phyloP scores from a whole-genome alignment of 2,797 vertebrate species.

The Pseudotriccus pelzelni region DNA sequence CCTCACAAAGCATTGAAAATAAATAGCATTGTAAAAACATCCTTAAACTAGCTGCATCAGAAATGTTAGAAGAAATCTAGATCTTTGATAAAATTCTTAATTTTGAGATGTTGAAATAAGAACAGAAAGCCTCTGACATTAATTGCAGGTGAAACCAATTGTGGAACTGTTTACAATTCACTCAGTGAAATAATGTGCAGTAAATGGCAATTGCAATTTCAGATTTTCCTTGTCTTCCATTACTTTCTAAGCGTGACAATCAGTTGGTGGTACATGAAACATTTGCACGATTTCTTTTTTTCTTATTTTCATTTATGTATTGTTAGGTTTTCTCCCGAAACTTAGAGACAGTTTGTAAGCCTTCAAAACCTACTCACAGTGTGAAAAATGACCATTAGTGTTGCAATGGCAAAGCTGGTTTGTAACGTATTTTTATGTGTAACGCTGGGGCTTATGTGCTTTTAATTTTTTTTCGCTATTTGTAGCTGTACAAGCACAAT shows the following conservation, averaged over 20 bases:
- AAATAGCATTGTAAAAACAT: neutral
- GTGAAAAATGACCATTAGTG: neutral
- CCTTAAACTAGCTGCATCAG: neutral
- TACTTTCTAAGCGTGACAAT: neutral
- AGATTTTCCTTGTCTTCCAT: neutral
- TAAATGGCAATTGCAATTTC: neutral
- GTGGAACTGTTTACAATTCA: neutral
- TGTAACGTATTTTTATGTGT: neutral
- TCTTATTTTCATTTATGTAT: neutral
- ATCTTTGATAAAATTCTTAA: neutral
- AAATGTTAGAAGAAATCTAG: neutral
- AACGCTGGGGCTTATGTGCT: neutral
- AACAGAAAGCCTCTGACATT: neutral
- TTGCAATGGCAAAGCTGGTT: neutral
- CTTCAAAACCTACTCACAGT: neutral
- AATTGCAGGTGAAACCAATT: neutral
- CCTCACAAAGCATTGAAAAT: neutral
- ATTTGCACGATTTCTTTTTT: neutral
- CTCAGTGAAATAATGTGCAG: neutral
- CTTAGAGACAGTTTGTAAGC: neutral
- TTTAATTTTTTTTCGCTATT: neutral
- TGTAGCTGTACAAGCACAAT: neutral
- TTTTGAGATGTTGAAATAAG: neutral
- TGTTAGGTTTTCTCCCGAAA: neutral
- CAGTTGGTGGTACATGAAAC: neutral